These are phyloP conservation scores for Myotis lucifugus DNA, from an alignment of 2,113 vertebrate species.

Conservation along the genomic window DNA sequence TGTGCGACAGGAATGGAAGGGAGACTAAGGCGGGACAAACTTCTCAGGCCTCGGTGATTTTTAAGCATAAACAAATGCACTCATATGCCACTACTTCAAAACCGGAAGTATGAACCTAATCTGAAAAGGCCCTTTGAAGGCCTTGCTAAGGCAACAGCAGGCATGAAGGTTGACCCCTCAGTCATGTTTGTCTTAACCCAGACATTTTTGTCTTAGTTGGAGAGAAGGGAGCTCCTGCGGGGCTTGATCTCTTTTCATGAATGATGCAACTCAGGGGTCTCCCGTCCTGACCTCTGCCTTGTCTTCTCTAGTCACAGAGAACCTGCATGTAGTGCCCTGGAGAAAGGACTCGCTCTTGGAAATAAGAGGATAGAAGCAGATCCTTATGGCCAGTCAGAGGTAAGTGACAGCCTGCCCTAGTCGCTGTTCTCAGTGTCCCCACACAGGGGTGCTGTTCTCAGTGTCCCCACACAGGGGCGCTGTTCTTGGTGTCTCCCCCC, in stretches of 20 bases:
- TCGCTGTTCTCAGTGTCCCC: neutral
- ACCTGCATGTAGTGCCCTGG: rapidly evolving
- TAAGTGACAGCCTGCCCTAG: no score
- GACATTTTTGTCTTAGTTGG: neutral
- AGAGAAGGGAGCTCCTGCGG: rapidly evolving
- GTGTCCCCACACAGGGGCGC: neutral
- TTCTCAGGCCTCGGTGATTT: neutral
- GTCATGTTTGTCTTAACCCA: neutral
- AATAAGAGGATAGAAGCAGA: neutral
- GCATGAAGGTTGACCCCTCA: neutral
- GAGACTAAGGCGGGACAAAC: rapidly evolving
- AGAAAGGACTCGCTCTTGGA: rapidly evolving
- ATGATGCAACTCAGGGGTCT: neutral
- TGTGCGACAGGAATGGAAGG: no score
- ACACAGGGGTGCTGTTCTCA: rapidly evolving
- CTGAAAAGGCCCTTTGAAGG: neutral
- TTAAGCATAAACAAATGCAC: neutral
- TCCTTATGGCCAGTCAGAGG: no score
- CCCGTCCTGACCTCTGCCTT: neutral
- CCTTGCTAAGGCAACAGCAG: rapidly evolving
- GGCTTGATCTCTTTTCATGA: neutral
- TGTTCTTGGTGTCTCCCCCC: no score
- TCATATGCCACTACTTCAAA: neutral
- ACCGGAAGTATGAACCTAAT: no score
- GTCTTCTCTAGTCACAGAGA: neutral